Base-by-base conservation (phyloP, 2,113 vertebrate species). In the Paracanthobrama guichenoti region DNA sequence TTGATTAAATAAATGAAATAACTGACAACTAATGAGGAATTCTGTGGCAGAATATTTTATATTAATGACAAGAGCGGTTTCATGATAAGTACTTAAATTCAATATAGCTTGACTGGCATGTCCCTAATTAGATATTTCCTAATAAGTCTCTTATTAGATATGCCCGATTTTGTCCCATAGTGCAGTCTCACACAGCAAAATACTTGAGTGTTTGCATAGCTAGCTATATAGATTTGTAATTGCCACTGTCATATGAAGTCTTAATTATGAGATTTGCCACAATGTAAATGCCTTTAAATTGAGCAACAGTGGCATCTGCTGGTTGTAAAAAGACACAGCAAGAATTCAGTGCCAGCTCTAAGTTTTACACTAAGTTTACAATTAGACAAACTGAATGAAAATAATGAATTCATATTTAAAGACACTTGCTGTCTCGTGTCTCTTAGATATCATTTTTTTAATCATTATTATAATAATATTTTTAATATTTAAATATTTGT, bases 301-400 rank as follows among this genome's bases (percentile, higher is more conserved):
- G 91, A 93, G 81, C 91, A 93, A 94, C 93, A 95, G 90, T 92
- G 93, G 92, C 93, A 94, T 92, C 93, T 93, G 87, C 86, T 92
- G 94, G 93, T 84, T n/a, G 31, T 28, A 81, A 81, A 39, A 24
- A 8, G 31, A n/a, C 6, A 24, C 53, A 5, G 22, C 44, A 69
- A 20, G 26, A 81, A 14, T 3, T 50, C 22, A 35, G 18, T 31
- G 11, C 11, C 26, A 81, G 18, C 31, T 81, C 12, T 18, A 18
- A 18, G 53, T 55, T 55, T 55, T 55, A 22, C 53, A 55, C 20
- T 8, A 22, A 22, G 53, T 55, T 55, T 55, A 8, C 6, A 55
- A 0, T 8, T 18, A 55, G 53, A 8, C 71, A 73, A 73, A 69
- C 18, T 69, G 28, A 22, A 1, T 8, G 18, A 7, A 53, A 53